Conservation (phyloP, 1,140 invertebrate genomes). For the Eubasilissa regina region DNA sequence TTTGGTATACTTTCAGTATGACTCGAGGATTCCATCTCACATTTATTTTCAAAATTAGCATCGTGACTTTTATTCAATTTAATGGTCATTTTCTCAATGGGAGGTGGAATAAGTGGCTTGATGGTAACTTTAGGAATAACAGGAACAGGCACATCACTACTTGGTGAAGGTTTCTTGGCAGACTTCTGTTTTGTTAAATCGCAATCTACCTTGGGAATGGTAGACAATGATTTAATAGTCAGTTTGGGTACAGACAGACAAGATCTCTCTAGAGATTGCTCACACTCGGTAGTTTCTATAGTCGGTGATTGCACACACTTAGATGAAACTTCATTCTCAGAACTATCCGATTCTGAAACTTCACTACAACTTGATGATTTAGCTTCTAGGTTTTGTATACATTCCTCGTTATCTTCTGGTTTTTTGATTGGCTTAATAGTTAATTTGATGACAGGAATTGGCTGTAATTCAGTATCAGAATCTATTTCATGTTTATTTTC, state of each 20-base stretch:
- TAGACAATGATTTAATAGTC: slow-evolving; percentile 48
- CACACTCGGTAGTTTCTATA: slow-evolving; percentile 66
- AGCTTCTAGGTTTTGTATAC: slow-evolving; percentile 63
- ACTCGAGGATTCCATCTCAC: slow-evolving; percentile 16
- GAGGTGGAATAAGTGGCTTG: slow-evolving; percentile 51
- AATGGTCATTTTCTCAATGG: slow-evolving; percentile 58
- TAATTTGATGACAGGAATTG: slow-evolving; percentile 67
- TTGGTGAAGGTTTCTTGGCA: slow-evolving; percentile 13
- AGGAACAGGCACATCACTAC: background rate
- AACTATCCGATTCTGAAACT: slow-evolving; percentile 71
- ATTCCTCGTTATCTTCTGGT: slow-evolving; percentile 67
- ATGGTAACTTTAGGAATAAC: slow-evolving; percentile 43
- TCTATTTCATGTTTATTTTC: slow-evolving; percentile 49
- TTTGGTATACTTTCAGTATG: slow-evolving; percentile 63
- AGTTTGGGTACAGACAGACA: slow-evolving; percentile 47
- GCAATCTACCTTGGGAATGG: slow-evolving; percentile 35
- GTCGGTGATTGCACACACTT: slow-evolving; percentile 68
- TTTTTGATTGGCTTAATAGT: slow-evolving; percentile 69
- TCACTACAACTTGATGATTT: slow-evolving; percentile 69
- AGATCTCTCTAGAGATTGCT: slow-evolving; percentile 31
- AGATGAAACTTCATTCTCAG: slow-evolving; percentile 67
- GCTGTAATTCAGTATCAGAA: slow-evolving; percentile 12
- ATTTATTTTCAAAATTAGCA: slow-evolving; percentile 32
- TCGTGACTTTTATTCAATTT: slow-evolving; percentile 49
- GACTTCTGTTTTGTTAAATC: slow-evolving; percentile 25